These are phyloP conservation scores for Charaxes varanes DNA, from an alignment of 1,140 invertebrate species.

Conservation along the genomic window DNA sequence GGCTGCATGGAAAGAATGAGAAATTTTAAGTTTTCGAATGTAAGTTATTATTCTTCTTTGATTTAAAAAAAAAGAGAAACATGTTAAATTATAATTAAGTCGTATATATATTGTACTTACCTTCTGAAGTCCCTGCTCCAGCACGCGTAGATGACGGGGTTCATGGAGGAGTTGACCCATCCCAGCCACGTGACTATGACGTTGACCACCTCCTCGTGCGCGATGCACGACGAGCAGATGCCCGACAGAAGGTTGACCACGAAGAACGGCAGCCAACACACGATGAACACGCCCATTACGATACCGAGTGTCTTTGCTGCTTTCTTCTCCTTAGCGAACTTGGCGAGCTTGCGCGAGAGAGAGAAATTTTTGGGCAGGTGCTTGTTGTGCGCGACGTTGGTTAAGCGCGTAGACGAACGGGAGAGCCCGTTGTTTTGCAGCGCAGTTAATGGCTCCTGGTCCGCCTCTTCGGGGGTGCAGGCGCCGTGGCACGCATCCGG, in stretches of 20 bases:
- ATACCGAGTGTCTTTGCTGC: conserved; percentile 96
- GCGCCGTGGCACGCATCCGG: conserved; percentile 73
- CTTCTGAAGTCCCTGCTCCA: conserved; percentile 97
- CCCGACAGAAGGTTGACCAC: conserved; percentile 95
- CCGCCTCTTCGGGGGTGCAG: conserved; percentile 79
- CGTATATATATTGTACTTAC: conserved; percentile 43
- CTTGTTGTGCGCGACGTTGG: conserved; percentile 64
- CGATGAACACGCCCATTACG: conserved; percentile 98
- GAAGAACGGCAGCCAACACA: conserved; percentile 99
- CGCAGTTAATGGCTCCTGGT: conserved; percentile 83
- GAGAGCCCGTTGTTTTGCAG: conserved; percentile 84
- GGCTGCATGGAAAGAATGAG: too few species aligned
- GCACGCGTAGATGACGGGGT: conserved; percentile 97
- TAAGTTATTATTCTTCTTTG: too few species aligned
- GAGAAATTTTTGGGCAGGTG: conserved; percentile 89
- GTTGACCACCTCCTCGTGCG: conserved; percentile 91
- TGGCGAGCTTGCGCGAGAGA: conserved; percentile 90
- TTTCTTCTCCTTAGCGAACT: conserved; percentile 96
- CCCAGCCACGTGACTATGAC: conserved; percentile 98
- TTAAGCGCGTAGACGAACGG: conserved; percentile 75
- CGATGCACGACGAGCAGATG: conserved; percentile 90
- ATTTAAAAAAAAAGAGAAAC: too few species aligned
- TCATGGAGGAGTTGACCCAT: conserved; percentile 99
- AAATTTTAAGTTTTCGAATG: too few species aligned
- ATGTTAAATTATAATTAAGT: too few species aligned